Base-by-base conservation (phyloP, 2,113 vertebrate genomes). In the Tetrao urogallus region DNA sequence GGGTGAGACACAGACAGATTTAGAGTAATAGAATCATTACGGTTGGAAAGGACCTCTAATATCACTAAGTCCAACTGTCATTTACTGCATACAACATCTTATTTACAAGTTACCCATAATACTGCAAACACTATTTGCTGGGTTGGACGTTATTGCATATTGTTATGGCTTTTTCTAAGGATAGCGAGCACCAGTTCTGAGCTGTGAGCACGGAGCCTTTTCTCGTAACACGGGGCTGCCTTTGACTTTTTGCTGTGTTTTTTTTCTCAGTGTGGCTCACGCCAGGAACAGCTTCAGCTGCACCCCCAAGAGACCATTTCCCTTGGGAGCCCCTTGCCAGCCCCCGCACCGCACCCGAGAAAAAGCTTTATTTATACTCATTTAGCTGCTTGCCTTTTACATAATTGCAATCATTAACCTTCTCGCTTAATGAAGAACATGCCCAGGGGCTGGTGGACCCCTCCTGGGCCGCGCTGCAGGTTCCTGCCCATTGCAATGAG, bases 331-430 rank as follows among this genome's bases (percentile, higher is more conserved):
- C 28, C 76, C 56, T 11, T 56, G 69, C 3, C 0, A 2, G 9
- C 43, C 15, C 10, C n/a, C 36, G 27, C 43, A 45, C 70, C 11
- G 2, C 2, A 2, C 52, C 85, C 72, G 73, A 79, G 94, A 34
- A 88, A 96, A 63, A 78, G 90, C 86, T 90, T 87, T 97, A 94
- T 95, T 97, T 96, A 90, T 95, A 96, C 94, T 90, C 93, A 89
- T 92, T 97, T 96, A 96, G 88, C 80, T 50, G 77, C 58, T 82
- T 86, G 88, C 76, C 92, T 94, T 97, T 95, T 91, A 92, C 79
- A 67, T 96, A 97, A 96, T 93, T 96, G 92, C 95, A 97, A 96
- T 92, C 86, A 86, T 96, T 96, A 97, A 96, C 94, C 94, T 97
- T 98, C 95, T 96, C 36, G 32, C 92, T 96, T 96, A 95, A 94